Evolutionary conservation across 2,888 invertebrate species (phyloP), one percentile per base, ranked within the genome.

Genomic region (Athetis lepigone): DNA sequence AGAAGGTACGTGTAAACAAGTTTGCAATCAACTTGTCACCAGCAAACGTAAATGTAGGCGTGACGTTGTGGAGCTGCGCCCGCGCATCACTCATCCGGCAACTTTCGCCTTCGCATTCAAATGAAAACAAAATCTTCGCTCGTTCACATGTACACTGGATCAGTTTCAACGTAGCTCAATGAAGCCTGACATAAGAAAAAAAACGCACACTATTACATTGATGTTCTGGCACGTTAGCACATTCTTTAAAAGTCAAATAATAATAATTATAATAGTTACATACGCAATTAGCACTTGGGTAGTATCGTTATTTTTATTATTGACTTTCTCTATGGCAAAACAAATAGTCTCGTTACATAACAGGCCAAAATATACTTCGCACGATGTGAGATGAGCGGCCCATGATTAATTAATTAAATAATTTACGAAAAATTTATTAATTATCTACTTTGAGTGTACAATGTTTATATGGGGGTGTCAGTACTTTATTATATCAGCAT

Each of bases 101-200:
- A 79, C 79, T 79, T 79, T 79, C 79, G 80, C 80, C 50, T 55
- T 73, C 67, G 47, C 68, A 65, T 59, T 49, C 40, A 62, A 70
- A 73, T 70, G 77, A 79, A 81, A 75, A 71, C 65, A 71, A 77
- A 75, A 67, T 73, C 47, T 55, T 57, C 46, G 57, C 47, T 69
- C 56, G 40, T 60, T 58, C 47, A 69, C 52, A 63, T 63, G 45
- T 37, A 58, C 52, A 49, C 18, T 57, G 39, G 33, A 62, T 57
- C 46, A 55, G 45, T 45, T 54, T 21, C 27, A 37, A 52, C 42
- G 27, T 1, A 16, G 46, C 43, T 54, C 18, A 57, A 50, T 55
- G 25, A 45, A 37, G 29, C 40, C 46, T 58, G 18, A 25, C 25
- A 21, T 33, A 11, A 47, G 27, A 18, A 42, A 49, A 45, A 11